These are phyloP conservation scores for Melieria omissa DNA, from an alignment of 2,888 invertebrate genomes.

Conservation along the genomic window DNA sequence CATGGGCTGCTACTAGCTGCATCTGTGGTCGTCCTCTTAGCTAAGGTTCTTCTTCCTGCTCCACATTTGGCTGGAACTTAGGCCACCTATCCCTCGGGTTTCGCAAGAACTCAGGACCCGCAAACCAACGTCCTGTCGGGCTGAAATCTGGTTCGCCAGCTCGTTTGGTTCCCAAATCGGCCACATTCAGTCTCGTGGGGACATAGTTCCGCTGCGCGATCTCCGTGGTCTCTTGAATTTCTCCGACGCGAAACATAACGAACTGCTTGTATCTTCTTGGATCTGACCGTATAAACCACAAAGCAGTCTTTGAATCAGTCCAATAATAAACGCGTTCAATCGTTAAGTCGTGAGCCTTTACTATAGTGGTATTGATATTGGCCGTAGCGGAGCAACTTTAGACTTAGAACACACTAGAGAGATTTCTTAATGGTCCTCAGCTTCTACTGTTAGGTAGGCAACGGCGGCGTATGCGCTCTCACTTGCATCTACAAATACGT, in stretches of 20 bases:
- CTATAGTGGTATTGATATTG: too few relatives aligned
- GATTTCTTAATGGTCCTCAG: too few relatives aligned
- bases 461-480: conserved; percentile 46
- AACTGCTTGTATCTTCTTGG: too few relatives aligned
- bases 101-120: conserved; percentile 37
- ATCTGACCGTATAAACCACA: too few relatives aligned
- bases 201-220: conserved; percentile 37
- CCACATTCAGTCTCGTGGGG: conserved; percentile 39
- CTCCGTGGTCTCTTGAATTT: conserved; percentile 34
- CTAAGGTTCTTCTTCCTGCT: background rate
- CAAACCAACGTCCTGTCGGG: conserved; percentile 26
- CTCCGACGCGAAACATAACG: too few relatives aligned
- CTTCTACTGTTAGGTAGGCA: conserved; percentile 42
- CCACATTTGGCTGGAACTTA: conserved; percentile 29
- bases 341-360: too few relatives aligned
- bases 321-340: too few relatives aligned
- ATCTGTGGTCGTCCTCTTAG: background rate
- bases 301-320: too few relatives aligned
- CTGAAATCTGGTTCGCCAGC: background rate
- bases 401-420: too few relatives aligned
- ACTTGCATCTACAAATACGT: conserved; percentile 38
- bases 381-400: too few relatives aligned
- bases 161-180: conserved; percentile 43
- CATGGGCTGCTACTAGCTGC: background rate
- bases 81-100: background rate